Conservation (phyloP, 2,888 invertebrate genomes). For the Drosophila nr. perissopoda region DNA sequence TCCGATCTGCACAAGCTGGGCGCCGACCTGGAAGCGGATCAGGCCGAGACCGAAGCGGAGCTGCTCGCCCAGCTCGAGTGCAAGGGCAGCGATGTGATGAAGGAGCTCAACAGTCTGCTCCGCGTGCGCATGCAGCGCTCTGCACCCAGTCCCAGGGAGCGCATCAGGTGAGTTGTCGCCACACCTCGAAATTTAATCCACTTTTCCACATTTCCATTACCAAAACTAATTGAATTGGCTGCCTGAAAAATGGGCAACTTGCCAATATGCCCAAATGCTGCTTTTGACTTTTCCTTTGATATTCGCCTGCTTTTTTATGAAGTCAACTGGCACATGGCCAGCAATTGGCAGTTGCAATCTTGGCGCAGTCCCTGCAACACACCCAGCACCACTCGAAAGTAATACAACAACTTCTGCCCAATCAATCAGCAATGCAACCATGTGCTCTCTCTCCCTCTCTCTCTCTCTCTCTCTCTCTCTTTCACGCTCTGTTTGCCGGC, state of each 20-base stretch:
- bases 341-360: conserved; percentile 20
- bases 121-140: conserved; percentile 81
- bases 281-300: conserved; percentile 58
- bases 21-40: conserved; percentile 42
- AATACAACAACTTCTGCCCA: conserved; percentile 50
- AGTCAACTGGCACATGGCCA: conserved; percentile 62
- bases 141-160: conserved; percentile 56
- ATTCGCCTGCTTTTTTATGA: conserved; percentile 27
- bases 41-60: conserved; percentile 84
- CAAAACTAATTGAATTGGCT: conserved; percentile 66
- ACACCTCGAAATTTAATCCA: conserved; percentile 11
- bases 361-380: conserved; percentile 23
- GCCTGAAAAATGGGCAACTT: conserved; percentile 29
- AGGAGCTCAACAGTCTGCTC: conserved; percentile 86
- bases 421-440: conserved; percentile 59
- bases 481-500: conserved; percentile 8
- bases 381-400: conserved; percentile 55
- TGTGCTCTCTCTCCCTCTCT: not conserved
- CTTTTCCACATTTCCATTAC: conserved; percentile 16
- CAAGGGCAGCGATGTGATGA: conserved; percentile 86
- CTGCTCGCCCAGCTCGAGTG: conserved; percentile 85
- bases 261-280: conserved; percentile 47
- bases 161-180: conserved; percentile 78
- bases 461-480: not conserved
- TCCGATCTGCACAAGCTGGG: conserved; percentile 86